Conservation (phyloP, 1,140 invertebrate species). For the Drosophila micromelanica region DNA sequence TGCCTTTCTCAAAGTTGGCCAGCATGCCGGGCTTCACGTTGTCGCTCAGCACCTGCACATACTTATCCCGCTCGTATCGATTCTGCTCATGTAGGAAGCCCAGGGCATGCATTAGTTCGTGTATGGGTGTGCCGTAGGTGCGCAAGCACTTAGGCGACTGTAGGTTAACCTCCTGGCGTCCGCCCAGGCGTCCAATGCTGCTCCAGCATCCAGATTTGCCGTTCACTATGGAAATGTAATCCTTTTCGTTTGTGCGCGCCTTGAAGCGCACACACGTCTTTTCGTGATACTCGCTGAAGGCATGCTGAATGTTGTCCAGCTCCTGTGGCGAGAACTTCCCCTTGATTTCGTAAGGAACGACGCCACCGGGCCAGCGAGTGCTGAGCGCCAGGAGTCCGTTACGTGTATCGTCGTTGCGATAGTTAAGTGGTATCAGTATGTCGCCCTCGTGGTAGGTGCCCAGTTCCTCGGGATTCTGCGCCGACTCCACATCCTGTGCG, state of each 20-base stretch:
- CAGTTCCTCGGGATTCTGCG: constrained; percentile 90
- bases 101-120: constrained; percentile 93
- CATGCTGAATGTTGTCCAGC: constrained; percentile 86
- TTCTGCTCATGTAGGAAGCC: constrained; percentile 96
- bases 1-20: constrained; percentile 89
- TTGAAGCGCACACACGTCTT: constrained; percentile 90
- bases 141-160: constrained; percentile 88
- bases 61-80: constrained; percentile 91
- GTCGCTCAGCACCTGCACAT: constrained; percentile 88
- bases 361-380: constrained; percentile 87
- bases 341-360: constrained; percentile 89
- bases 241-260: constrained; percentile 86
- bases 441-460: constrained; percentile 89
- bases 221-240: constrained; percentile 89
- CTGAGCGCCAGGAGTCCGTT: constrained; percentile 88
- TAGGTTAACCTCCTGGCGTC: constrained; percentile 81
- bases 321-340: constrained; percentile 86
- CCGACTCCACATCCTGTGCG: constrained; percentile 87
- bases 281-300: constrained; percentile 89
- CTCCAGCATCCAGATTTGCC: constrained; percentile 92
- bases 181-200: constrained; percentile 89
- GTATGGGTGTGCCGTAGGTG: constrained; percentile 90
- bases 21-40: constrained; percentile 90
- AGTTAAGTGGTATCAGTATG: constrained; percentile 88
- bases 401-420: constrained; percentile 40